A percentile compares a stretch with the other conserved stretches of the same genome.
Evolutionary conservation across 2,797 vertebrate genomes (phyloP).

Genomic region (Podarcis siculus): DNA sequence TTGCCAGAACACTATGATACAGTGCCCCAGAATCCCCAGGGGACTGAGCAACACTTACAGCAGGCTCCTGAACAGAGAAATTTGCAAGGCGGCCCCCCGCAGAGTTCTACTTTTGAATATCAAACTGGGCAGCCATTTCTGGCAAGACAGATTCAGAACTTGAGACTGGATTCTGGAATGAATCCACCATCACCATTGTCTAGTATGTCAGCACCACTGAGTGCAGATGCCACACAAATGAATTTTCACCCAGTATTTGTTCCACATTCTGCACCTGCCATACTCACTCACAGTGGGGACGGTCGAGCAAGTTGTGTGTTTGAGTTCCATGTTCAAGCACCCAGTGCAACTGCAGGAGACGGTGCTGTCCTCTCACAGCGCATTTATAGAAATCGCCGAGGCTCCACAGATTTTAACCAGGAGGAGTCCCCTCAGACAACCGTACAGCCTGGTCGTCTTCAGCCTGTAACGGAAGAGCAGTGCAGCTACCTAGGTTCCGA

Average conservation of each 20-base stretch:
- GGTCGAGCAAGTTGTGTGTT: slow-evolving; percentile 85
- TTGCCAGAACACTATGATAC: slow-evolving; percentile 89
- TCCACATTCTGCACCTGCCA: slow-evolving; percentile 90
- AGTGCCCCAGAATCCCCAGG: slow-evolving; percentile 83
- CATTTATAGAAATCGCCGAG: slow-evolving; percentile 84
- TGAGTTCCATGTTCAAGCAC: slow-evolving; percentile 88
- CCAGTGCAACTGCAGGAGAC: slow-evolving; percentile 78
- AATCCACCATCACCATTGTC: slow-evolving; percentile 82
- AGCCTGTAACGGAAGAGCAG: slow-evolving; percentile 95
- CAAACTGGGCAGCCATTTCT: slow-evolving; percentile 84
- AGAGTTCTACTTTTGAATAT: slow-evolving; percentile 85
- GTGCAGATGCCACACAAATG: slow-evolving; percentile 77
- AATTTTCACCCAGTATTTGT: slow-evolving; percentile 83
- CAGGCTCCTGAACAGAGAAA: slow-evolving; percentile 81
- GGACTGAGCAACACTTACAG: slow-evolving; percentile 82
- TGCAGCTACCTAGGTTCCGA: slow-evolving; percentile 84
- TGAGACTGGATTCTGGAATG: slow-evolving; percentile 87
- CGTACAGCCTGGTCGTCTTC: slow-evolving; percentile 86
- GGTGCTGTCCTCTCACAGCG: slow-evolving; percentile 78
- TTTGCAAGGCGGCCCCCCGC: slow-evolving; percentile 77
- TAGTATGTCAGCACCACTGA: slow-evolving; percentile 77
- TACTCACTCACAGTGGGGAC: slow-evolving; percentile 82
- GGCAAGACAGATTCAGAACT: slow-evolving; percentile 85
- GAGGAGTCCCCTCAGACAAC: slow-evolving; percentile 82
- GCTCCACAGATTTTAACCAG: slow-evolving; percentile 88